A percentile compares a stretch with the other conserved stretches of the same genome.
Evolutionary conservation across 2,888 invertebrate species (phyloP).

Genomic region (Argyresthia goedartella): DNA sequence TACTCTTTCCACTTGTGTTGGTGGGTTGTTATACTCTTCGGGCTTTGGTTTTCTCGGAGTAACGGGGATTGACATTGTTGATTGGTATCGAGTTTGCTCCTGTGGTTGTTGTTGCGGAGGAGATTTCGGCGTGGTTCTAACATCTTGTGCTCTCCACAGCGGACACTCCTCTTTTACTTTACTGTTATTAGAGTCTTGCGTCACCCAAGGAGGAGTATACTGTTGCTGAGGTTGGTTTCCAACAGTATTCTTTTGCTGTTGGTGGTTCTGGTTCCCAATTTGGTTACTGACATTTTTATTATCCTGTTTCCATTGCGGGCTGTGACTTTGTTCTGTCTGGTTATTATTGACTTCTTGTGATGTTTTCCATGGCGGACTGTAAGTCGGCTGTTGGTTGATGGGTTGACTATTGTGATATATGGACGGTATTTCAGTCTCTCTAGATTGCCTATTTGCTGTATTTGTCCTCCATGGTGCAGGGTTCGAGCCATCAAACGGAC

Average conservation of each 20-base stretch:
- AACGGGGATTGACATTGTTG: conserved; percentile 62
- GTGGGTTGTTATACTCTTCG: conserved; percentile 38
- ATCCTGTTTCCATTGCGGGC: conserved; percentile 47
- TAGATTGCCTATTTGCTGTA: conserved; percentile 43
- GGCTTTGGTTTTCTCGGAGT: conserved; percentile 43
- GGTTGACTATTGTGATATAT: conserved; percentile 32
- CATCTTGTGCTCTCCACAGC: conserved; percentile 36
- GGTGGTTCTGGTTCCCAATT: neutral
- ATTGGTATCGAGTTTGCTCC: conserved; percentile 53
- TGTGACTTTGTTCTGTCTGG: conserved; percentile 28
- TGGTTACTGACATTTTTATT: conserved; percentile 20
- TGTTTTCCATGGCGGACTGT: conserved; percentile 45
- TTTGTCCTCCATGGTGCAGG: conserved; percentile 52
- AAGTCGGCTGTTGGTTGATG: conserved; percentile 33
- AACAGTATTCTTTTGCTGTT: neutral
- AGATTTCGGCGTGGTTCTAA: conserved; percentile 16
- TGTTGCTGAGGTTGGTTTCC: conserved; percentile 29
- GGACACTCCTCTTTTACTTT: conserved; percentile 32
- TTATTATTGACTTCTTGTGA: conserved; percentile 39
- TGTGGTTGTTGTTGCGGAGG: conserved; percentile 9
- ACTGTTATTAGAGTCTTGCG: conserved; percentile 42
- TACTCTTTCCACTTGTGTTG: conserved; percentile 49
- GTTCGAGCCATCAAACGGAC: conserved; percentile 28
- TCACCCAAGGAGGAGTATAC: conserved; percentile 39
- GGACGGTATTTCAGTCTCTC: conserved; percentile 35